Conservation (phyloP, 2,888 invertebrate genomes). For the Xiphydria camelus region DNA sequence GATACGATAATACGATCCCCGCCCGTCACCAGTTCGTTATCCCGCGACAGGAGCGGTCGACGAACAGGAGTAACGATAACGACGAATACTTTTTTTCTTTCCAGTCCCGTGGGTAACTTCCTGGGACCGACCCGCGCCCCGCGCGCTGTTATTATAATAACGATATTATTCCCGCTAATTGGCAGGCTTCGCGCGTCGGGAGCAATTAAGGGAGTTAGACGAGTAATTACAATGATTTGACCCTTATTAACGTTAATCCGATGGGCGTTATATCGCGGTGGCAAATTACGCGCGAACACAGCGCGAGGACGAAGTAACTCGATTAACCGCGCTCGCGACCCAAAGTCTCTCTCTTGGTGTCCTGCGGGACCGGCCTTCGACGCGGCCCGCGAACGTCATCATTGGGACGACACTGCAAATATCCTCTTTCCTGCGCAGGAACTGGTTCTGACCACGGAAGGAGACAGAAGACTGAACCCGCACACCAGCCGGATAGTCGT, state of each 20-base stretch:
- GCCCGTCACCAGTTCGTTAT: too few relatives aligned
- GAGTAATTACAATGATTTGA: slow-evolving; percentile 42
- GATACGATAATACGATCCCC: too few relatives aligned
- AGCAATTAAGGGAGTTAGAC: slow-evolving; percentile 44
- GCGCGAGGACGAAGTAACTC: background rate
- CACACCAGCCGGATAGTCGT: slow-evolving; percentile 67
- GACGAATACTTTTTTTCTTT: too few relatives aligned
- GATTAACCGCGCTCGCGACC: too few relatives aligned
- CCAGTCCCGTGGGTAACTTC: too few relatives aligned
- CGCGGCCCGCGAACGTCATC: too few relatives aligned
- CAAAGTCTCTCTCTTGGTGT: too few relatives aligned
- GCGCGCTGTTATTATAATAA: slow-evolving; percentile 32
- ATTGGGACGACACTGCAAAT: too few relatives aligned
- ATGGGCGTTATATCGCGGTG: slow-evolving; percentile 11
- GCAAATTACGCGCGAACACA: slow-evolving; percentile 18
- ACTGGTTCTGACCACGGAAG: slow-evolving; percentile 64
- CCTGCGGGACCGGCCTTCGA: too few relatives aligned
- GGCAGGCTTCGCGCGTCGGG: slow-evolving; percentile 22
- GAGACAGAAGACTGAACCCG: slow-evolving; percentile 61
- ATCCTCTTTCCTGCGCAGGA: slow-evolving; percentile 58
- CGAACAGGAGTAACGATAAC: too few relatives aligned
- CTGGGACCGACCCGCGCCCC: too few relatives aligned
- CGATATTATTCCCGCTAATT: slow-evolving; percentile 35
- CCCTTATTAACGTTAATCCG: slow-evolving; percentile 28
- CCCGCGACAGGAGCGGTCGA: too few relatives aligned